These are phyloP conservation scores for Microdon myrmicae DNA, from an alignment of 2,888 invertebrate genomes.

Conservation along the genomic window DNA sequence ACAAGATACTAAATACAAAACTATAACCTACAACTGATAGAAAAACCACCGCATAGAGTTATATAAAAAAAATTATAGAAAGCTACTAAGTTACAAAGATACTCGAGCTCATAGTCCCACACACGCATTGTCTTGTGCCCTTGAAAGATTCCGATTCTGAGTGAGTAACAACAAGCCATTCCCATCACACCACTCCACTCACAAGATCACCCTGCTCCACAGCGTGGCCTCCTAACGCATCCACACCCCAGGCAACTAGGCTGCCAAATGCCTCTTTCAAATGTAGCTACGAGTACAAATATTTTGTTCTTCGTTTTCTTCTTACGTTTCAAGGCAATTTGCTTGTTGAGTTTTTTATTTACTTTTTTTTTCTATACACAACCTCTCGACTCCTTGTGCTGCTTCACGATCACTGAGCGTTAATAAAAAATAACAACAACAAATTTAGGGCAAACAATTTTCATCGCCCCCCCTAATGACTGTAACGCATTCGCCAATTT, in stretches of 20 bases:
- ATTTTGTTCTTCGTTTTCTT: slow-evolving; percentile 3
- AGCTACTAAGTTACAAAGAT: no score
- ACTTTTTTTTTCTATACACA: neutral
- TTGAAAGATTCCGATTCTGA: slow-evolving; percentile 10
- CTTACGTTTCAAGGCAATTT: neutral
- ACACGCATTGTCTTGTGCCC: slow-evolving; percentile 9
- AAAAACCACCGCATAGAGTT: no score
- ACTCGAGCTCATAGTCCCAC: no score
- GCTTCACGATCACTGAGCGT: slow-evolving; percentile 1
- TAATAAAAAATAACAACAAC: no score
- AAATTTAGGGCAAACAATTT: slow-evolving; percentile 7
- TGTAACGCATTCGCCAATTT: slow-evolving; percentile 3
- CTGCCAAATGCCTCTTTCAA: neutral
- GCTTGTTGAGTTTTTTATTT: neutral
- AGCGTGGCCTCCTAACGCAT: neutral
- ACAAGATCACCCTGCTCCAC: no score
- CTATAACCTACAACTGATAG: no score
- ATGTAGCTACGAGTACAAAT: slow-evolving; percentile 7
- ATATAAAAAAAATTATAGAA: no score
- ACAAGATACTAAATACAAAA: no score
- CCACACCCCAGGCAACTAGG: neutral
- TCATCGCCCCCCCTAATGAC: neutral
- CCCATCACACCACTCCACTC: slow-evolving; percentile 9
- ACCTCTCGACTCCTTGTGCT: neutral
- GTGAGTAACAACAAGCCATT: slow-evolving; percentile 8